Conservation (phyloP, 2,888 invertebrate genomes). For the Formica aserva region DNA sequence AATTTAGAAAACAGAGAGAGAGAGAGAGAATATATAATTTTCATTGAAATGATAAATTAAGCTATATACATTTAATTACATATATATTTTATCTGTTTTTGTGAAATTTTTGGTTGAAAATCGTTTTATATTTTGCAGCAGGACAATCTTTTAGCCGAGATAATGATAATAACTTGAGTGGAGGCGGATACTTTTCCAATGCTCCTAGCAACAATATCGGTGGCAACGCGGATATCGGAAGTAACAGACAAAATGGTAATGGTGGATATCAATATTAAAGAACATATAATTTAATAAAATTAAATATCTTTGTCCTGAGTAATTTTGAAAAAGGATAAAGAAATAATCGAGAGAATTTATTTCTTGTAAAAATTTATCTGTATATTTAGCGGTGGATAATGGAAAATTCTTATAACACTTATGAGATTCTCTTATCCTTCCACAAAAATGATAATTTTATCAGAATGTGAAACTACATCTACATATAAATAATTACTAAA, state of each 20-base stretch:
- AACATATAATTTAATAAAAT: constrained; percentile 23
- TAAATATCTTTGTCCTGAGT: not conserved
- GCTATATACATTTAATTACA: not conserved
- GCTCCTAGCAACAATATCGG: constrained; percentile 59
- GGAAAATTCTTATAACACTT: not conserved
- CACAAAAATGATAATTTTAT: not conserved
- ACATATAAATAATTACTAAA: not conserved
- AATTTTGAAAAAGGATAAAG: constrained; percentile 49
- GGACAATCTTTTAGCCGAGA: constrained; percentile 75
- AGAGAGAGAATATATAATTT: not conserved
- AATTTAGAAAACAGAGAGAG: not conserved
- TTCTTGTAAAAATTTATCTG: constrained; percentile 10
- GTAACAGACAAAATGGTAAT: constrained; percentile 83
- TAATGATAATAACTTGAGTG: constrained; percentile 66
- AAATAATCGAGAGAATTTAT: constrained; percentile 25
- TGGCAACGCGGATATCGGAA: constrained; percentile 75
- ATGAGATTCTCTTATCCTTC: not conserved
- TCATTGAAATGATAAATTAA: not conserved
- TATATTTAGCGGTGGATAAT: constrained; percentile 3
- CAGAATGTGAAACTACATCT: not conserved
- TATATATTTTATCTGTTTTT: not conserved
- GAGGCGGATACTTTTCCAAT: constrained; percentile 40
- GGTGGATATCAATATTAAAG: constrained; percentile 84
- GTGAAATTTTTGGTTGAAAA: constrained; percentile 34
- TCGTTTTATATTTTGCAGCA: constrained; percentile 38